Base-by-base conservation (phyloP, 1,140 invertebrate genomes). In the Tribolium castaneum region DNA sequence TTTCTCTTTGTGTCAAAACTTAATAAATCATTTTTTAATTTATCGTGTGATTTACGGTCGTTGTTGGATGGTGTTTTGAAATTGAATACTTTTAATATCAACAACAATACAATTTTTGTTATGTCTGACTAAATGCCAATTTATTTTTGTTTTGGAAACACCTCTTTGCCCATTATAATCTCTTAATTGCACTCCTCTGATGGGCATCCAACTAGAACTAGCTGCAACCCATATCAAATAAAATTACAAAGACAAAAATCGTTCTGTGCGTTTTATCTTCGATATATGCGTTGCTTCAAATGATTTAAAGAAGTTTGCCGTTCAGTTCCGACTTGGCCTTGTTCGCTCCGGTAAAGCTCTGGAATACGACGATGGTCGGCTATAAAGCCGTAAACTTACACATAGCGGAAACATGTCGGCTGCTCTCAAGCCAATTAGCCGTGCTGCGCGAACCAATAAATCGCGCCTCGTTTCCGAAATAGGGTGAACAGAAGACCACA, bases 401-500 rank as follows among this genome's bases (percentile, higher is more conserved):
- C 62, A 79, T 66, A 56, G 52, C 72, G 52, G 73, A 76, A 70
- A 77, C 78, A 72, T 66, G 50, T 79, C 74, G 74, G 70, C 66
- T 73, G 62, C 78, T 78, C 56, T 74, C 76, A 78, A 71, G 66
- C 79, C 79, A 80, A 80, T 80, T 80, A 80, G 79, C 72, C 74
- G 49, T 73, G 51, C 70, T 77, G 66, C 70, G 71, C 51, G 59
- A 78, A 73, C 76, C 79, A 78, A 80, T 80, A 80, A 80, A 80
- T 80, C 79, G 79, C 79, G 54, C 62, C 79, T 78, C 73, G 79
- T 80, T 80, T 80, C 76, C 76, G 72, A 78, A 80, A 80, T 78
- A 73, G 79, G 76, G 79, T 72, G 79, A 80, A 78, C 62, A 16
- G 62, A 54, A 50, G 76, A 74, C 78, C 75, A 72, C 79, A 80